Evolutionary conservation across 2,888 invertebrate genomes (phyloP).

Genomic region (Amaurobius ferox): DNA sequence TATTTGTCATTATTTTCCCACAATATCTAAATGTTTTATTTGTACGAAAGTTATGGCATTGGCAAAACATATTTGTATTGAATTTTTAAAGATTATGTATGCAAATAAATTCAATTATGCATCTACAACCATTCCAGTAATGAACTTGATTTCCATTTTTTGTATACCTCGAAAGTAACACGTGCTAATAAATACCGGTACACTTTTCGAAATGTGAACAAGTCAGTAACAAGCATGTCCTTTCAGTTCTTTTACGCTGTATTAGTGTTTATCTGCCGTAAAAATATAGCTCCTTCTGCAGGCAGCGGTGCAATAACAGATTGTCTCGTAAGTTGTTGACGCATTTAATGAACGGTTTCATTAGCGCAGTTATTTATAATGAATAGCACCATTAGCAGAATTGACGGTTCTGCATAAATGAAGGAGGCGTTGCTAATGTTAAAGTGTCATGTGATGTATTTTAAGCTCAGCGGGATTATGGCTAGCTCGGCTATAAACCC

Average conservation of each 20-base stretch:
- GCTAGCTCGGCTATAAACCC: not conserved
- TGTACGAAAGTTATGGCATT: too few relatives aligned
- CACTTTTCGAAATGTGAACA: too few relatives aligned
- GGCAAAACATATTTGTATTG: too few relatives aligned
- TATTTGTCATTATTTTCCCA: too few relatives aligned
- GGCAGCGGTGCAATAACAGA: slow-evolving; percentile 28
- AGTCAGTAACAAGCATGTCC: not conserved
- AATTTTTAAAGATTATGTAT: too few relatives aligned
- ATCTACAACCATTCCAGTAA: too few relatives aligned
- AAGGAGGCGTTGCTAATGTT: slow-evolving; percentile 54
- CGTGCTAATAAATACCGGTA: too few relatives aligned
- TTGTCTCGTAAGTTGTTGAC: slow-evolving; percentile 58
- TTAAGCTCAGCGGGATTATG: slow-evolving; percentile 32
- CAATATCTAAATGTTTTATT: too few relatives aligned
- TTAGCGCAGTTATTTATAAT: slow-evolving; percentile 61
- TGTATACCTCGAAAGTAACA: too few relatives aligned
- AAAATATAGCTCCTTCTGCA: not conserved
- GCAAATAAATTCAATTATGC: too few relatives aligned
- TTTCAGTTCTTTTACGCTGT: not conserved
- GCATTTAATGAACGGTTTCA: slow-evolving; percentile 65
- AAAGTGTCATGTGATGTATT: slow-evolving; percentile 43
- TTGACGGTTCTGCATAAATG: slow-evolving; percentile 59
- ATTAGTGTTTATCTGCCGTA: not conserved
- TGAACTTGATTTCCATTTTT: too few relatives aligned
- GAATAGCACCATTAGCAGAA: slow-evolving; percentile 55